These are phyloP conservation scores for Aphrophora alni DNA, from an alignment of 2,888 invertebrate genomes.

Conservation along the genomic window DNA sequence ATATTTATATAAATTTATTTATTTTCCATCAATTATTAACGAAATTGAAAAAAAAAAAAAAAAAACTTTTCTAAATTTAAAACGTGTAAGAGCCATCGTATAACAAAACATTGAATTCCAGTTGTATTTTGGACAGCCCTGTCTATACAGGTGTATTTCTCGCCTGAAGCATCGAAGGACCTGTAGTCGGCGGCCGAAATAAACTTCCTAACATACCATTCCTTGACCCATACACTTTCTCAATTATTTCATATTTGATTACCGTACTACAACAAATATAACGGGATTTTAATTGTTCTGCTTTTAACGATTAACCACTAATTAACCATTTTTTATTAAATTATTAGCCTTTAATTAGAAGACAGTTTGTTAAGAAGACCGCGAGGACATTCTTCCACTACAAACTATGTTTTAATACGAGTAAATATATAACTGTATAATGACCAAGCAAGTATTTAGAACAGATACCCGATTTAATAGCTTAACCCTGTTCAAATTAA, in stretches of 20 bases:
- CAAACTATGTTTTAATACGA: neutral
- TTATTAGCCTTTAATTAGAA: neutral
- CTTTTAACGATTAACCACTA: neutral
- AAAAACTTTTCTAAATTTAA: no score
- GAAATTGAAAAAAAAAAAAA: no score
- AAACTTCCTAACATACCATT: neutral
- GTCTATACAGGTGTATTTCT: neutral
- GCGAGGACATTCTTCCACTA: neutral
- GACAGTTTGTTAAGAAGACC: no score
- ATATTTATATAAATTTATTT: no score
- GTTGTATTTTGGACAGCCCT: neutral
- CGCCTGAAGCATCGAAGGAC: neutral
- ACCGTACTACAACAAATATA: neutral
- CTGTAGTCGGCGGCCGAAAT: neutral
- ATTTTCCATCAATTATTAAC: no score
- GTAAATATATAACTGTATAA: neutral
- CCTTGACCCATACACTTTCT: neutral
- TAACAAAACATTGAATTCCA: no score
- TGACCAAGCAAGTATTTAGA: neutral
- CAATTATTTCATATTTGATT: constrained; percentile 1
- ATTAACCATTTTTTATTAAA: neutral
- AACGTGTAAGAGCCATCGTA: no score
- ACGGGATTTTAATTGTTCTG: neutral
- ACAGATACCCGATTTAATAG: neutral
- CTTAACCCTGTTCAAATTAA: no score